Conservation (phyloP, 2,797 vertebrate species). For the Chaenodraco wilsoni region DNA sequence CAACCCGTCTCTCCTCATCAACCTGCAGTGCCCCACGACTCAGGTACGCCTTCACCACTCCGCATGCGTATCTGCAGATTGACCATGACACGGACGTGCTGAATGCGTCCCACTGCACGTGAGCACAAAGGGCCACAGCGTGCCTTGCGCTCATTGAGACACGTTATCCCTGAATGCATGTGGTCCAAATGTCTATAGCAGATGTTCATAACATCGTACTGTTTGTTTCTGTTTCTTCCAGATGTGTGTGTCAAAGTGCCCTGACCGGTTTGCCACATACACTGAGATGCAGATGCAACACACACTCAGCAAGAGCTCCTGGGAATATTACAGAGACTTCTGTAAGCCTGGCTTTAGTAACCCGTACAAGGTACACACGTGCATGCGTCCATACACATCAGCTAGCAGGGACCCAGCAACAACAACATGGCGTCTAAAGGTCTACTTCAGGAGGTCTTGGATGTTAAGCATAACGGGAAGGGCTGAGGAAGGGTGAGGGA, state of each 20-base stretch:
- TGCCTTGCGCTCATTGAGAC: background rate
- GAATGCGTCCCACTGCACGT: background rate
- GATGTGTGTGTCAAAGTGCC: constrained; percentile 93
- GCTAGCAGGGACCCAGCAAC: no score
- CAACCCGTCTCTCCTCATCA: constrained; percentile 86
- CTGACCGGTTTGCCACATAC: constrained; percentile 90
- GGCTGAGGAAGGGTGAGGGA: no score
- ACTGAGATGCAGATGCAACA: constrained; percentile 86
- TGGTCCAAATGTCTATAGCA: background rate
- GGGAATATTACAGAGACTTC: constrained; percentile 91
- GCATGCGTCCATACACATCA: no score
- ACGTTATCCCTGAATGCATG: background rate
- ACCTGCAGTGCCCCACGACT: constrained; percentile 92
- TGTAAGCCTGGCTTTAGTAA: constrained; percentile 88
- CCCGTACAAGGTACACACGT: constrained; percentile 83
- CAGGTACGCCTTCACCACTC: constrained; percentile 67
- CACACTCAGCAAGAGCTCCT: constrained; percentile 78
- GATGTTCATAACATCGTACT: background rate
- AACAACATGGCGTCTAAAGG: no score
- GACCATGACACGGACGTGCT: background rate
- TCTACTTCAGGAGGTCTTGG: no score
- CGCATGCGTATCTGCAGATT: background rate
- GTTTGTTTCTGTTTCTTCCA: constrained; percentile 52
- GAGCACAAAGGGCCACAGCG: background rate
- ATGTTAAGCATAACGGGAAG: no score